Percentiles rank a stretch among this genome's conserved stretches.
Conservation (phyloP, 2,113 vertebrate genomes). For the Elephantulus edwardii region DNA sequence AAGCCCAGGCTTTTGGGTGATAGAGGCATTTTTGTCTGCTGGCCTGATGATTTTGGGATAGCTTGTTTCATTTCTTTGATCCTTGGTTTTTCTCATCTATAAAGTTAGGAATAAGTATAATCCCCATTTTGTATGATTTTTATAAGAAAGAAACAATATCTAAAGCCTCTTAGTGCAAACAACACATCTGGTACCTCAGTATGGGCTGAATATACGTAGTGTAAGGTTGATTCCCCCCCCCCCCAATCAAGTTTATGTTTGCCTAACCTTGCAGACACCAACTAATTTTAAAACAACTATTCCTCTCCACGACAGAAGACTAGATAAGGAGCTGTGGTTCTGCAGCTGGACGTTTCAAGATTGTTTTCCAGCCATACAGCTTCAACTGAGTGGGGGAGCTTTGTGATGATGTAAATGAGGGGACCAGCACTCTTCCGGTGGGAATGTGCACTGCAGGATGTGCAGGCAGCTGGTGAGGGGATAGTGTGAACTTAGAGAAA, state of each 20-base stretch:
- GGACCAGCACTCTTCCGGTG: too few relatives aligned
- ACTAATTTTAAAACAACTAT: background rate
- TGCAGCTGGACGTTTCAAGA: too few relatives aligned
- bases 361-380: too few relatives aligned
- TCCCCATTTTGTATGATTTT: background rate
- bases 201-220: background rate
- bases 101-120: conserved; percentile 2
- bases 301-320: background rate
- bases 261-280: background rate
- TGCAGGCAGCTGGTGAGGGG: too few relatives aligned
- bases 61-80: conserved; percentile 10
- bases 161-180: background rate
- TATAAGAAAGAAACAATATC: conserved; percentile 20
- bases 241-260: background rate
- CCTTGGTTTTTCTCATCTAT: conserved; percentile 25
- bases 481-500: too few relatives aligned
- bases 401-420: too few relatives aligned
- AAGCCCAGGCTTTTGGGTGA: background rate
- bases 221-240: background rate
- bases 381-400: too few relatives aligned
- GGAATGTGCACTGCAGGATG: too few relatives aligned
- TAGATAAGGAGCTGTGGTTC: too few relatives aligned
- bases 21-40: background rate
- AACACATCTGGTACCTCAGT: background rate
- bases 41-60: background rate